These are phyloP conservation scores for Varecia variegata DNA, from an alignment of 2,797 vertebrate species.

Conservation along the genomic window DNA sequence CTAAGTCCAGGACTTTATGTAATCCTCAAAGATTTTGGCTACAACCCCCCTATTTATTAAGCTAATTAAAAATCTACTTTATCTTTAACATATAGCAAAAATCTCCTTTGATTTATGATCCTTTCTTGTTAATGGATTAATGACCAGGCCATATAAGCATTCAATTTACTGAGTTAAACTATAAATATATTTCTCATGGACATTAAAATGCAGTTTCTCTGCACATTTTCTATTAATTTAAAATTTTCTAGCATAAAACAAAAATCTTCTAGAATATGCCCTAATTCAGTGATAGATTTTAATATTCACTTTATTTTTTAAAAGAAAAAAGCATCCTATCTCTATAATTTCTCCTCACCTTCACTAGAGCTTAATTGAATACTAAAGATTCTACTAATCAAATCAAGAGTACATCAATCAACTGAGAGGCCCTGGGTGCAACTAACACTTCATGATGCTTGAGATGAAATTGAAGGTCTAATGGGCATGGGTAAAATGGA, in stretches of 20 bases:
- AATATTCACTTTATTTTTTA: background rate
- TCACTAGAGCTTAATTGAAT: background rate
- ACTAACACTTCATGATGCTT: background rate
- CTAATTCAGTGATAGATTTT: background rate
- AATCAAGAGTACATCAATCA: background rate
- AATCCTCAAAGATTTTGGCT: background rate
- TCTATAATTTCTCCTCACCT: background rate
- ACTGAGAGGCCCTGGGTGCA: background rate
- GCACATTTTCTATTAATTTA: background rate
- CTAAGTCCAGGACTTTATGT: background rate
- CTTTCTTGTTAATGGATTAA: slow-evolving; percentile 30
- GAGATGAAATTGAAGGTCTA: background rate
- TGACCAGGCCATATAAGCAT: background rate
- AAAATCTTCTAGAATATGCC: background rate
- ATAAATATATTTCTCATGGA: slow-evolving; percentile 4
- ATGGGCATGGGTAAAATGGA: background rate
- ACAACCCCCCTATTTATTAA: slow-evolving; percentile 12
- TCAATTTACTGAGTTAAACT: slow-evolving; percentile 24
- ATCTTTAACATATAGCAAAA: slow-evolving; percentile 28
- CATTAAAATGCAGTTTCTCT: slow-evolving; percentile 6
- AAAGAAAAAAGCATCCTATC: background rate
- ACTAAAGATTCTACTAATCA: background rate
- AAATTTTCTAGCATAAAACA: slow-evolving; percentile 22
- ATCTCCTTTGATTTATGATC: slow-evolving; percentile 22
- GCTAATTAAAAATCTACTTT: slow-evolving; percentile 11